These are phyloP conservation scores for Graphium colonna DNA, from an alignment of 2,888 invertebrate genomes.

Conservation along the genomic window DNA sequence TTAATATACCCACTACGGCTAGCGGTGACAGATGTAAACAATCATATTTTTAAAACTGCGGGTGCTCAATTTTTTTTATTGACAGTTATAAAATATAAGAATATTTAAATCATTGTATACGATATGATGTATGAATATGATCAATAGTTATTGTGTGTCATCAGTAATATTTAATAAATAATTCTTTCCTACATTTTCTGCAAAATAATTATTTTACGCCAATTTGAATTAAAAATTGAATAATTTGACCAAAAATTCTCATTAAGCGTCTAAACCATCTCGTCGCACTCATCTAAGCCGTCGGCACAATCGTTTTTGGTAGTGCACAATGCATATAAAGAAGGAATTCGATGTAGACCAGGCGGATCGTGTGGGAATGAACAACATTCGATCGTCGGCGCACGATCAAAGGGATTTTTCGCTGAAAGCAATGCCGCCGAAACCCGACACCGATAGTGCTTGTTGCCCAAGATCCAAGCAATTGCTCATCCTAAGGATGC, in stretches of 20 bases:
- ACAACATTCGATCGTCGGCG: constrained; percentile 65
- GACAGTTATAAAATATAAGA: background rate
- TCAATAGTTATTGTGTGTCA: too few species aligned
- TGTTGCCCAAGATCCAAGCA: constrained; percentile 43
- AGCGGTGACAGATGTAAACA: constrained; percentile 18
- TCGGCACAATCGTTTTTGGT: constrained; percentile 55
- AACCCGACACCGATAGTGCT: constrained; percentile 52
- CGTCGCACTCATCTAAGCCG: constrained; percentile 24
- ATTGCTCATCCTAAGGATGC: constrained; percentile 34
- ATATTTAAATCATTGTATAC: too few species aligned
- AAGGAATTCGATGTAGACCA: constrained; percentile 35
- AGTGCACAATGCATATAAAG: constrained; percentile 43
- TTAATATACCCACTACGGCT: constrained; percentile 9
- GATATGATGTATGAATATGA: too few species aligned
- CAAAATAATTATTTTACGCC: too few species aligned
- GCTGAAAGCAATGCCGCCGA: constrained; percentile 56
- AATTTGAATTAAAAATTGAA: too few species aligned
- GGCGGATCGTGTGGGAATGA: constrained; percentile 70
- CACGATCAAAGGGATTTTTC: constrained; percentile 64
- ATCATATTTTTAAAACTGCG: constrained; percentile 20
- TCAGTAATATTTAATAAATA: too few species aligned
- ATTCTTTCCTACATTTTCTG: too few species aligned
- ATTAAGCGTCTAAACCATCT: too few species aligned
- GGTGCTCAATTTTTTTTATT: constrained; percentile 20
- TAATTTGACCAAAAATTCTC: too few species aligned